These are phyloP conservation scores for Chunga burmeisteri DNA, from an alignment of 2,113 vertebrate genomes.

Conservation along the genomic window DNA sequence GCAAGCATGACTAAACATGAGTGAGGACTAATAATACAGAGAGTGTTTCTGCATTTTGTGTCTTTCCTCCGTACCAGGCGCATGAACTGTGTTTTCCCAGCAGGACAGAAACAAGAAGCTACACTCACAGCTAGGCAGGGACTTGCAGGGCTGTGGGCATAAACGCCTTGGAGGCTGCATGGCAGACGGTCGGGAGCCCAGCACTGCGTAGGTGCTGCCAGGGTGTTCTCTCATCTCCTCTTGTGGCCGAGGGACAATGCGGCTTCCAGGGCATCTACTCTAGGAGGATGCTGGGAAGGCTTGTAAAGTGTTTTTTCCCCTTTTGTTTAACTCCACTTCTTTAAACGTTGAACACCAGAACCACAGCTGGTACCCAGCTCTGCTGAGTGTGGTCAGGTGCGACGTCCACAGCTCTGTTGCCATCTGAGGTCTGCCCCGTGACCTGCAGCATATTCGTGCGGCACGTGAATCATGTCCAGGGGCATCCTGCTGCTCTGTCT, in stretches of 20 bases:
- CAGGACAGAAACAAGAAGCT: neutral
- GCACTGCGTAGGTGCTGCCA: neutral
- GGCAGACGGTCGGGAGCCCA: neutral
- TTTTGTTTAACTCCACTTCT: neutral
- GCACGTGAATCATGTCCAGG: rapidly evolving
- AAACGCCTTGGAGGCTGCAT: too few species aligned
- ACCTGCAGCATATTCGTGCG: rapidly evolving
- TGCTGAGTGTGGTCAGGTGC: neutral
- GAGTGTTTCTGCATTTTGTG: neutral
- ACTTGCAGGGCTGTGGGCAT: neutral
- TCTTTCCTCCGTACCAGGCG: neutral
- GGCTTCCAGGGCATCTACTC: neutral
- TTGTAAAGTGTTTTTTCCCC: neutral
- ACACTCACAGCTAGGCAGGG: neutral
- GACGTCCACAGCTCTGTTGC: neutral
- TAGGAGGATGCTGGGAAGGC: neutral
- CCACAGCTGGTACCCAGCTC: neutral
- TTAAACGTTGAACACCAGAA: too few species aligned
- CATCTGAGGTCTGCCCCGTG: neutral
- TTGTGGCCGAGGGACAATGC: neutral
- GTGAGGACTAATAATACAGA: neutral
- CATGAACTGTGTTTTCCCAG: neutral
- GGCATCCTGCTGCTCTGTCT: neutral
- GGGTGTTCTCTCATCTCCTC: neutral
- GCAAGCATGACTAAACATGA: neutral